Conservation (phyloP, 2,797 vertebrate genomes). For the Chlorospingus semifuscus region DNA sequence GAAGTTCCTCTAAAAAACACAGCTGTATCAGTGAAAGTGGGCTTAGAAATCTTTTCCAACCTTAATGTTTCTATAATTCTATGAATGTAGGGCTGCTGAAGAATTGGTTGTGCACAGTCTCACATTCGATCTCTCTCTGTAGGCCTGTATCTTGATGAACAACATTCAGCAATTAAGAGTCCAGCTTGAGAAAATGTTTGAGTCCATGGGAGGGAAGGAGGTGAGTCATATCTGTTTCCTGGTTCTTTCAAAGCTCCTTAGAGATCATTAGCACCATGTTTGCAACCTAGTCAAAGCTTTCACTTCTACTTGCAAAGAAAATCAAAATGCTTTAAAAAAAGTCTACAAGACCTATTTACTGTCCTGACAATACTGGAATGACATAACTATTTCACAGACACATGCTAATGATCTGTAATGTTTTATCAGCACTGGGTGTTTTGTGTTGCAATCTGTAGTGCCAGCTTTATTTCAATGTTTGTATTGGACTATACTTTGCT, state of each 20-base stretch:
- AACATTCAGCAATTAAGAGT: conserved; percentile 97
- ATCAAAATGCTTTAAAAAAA: not conserved
- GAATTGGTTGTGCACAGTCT: not conserved
- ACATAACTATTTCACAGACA: not conserved
- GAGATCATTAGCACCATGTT: conserved; percentile 62
- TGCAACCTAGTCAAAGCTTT: not conserved
- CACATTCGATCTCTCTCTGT: not conserved
- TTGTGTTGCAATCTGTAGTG: conserved; percentile 7
- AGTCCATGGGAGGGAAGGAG: conserved; percentile 99
- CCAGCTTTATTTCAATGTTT: conserved; percentile 35
- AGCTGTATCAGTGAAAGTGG: not conserved
- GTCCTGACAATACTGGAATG: not conserved
- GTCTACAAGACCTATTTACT: not conserved
- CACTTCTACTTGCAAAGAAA: not conserved
- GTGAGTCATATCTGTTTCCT: conserved; percentile 69
- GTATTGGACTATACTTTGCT: conserved; percentile 25
- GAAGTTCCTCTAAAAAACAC: not conserved
- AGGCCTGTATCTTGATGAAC: conserved; percentile 97
- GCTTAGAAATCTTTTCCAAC: not conserved
- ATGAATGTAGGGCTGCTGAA: not conserved
- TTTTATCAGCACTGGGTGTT: not conserved
- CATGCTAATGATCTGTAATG: conserved; percentile 66
- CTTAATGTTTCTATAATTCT: not conserved
- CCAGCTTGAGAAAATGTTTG: conserved; percentile 98
- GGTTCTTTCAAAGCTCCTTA: not conserved